Percentiles rank a stretch among this genome's conserved stretches.
Evolutionary conservation across 1,140 invertebrate species (phyloP).

Genomic region (Latrodectus geometricus): DNA sequence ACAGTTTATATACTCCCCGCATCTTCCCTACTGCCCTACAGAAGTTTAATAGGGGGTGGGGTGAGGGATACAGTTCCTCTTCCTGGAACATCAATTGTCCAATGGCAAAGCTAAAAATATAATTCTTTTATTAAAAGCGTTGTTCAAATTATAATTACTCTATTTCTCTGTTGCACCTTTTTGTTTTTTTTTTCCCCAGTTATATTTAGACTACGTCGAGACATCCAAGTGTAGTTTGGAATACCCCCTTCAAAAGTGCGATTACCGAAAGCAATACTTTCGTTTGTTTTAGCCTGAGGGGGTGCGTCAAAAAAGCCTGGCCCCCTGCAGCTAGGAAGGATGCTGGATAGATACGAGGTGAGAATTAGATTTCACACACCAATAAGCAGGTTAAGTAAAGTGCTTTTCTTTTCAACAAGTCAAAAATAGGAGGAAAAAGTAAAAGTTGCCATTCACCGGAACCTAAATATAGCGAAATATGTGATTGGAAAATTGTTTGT

Average conservation of each 20-base stretch:
- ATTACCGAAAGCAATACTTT: conserved; percentile 14
- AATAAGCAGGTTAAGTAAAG: conserved; percentile 51
- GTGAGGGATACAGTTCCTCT: background rate
- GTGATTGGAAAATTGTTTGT: conserved; percentile 6
- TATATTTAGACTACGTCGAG: conserved; percentile 30
- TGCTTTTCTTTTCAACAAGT: background rate
- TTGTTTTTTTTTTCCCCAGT: background rate
- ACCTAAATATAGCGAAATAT: conserved; percentile 36
- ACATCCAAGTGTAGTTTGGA: conserved; percentile 19
- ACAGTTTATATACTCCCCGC: background rate
- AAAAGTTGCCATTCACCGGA: conserved; percentile 14
- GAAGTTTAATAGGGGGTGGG: background rate
- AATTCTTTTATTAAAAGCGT: conserved; percentile 23
- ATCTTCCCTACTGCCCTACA: background rate
- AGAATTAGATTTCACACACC: conserved; percentile 39
- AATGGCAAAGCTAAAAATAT: conserved; percentile 31
- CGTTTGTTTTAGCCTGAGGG: conserved; percentile 34
- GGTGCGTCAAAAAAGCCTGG: background rate
- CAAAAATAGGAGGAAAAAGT: background rate
- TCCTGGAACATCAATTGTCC: conserved; percentile 1
- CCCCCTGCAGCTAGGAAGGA: background rate
- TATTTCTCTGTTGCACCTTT: conserved; percentile 9
- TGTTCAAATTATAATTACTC: conserved; percentile 32
- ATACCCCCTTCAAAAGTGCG: conserved; percentile 9
- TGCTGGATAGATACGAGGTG: background rate